Evolutionary conservation across 2,888 invertebrate genomes (phyloP).

Genomic region (Opisthograptis luteolata): DNA sequence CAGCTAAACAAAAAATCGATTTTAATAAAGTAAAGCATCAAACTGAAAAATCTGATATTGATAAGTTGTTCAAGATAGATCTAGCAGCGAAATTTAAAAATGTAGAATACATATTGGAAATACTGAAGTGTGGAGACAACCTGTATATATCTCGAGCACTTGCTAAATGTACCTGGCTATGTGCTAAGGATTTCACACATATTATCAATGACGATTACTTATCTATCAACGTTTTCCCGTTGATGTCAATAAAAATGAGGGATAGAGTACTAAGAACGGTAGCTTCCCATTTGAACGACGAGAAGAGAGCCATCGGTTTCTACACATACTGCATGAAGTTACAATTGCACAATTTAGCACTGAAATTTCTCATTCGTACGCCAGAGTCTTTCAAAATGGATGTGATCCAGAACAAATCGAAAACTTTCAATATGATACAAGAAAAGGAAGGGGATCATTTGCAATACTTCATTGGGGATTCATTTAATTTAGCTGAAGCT

Average conservation of each 20-base stretch:
- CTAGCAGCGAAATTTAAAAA: slow-evolving; percentile 60
- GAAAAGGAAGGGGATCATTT: slow-evolving; percentile 27
- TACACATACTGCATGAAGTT: slow-evolving; percentile 52
- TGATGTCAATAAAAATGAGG: slow-evolving; percentile 64
- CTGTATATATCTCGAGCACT: slow-evolving; percentile 59
- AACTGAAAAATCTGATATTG: slow-evolving; percentile 52
- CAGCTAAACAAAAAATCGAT: slow-evolving; percentile 30
- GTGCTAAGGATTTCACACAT: slow-evolving; percentile 46
- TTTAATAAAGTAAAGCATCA: slow-evolving; percentile 47
- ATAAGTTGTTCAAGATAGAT: slow-evolving; percentile 64
- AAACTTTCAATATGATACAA: slow-evolving; percentile 3
- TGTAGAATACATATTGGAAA: slow-evolving; percentile 56
- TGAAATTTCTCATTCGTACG: slow-evolving; percentile 56
- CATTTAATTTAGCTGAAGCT: slow-evolving; percentile 37
- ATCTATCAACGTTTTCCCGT: slow-evolving; percentile 57
- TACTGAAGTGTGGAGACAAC: slow-evolving; percentile 59
- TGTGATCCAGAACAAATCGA: slow-evolving; percentile 31
- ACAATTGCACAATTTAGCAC: slow-evolving; percentile 44
- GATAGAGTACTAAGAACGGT: slow-evolving; percentile 53
- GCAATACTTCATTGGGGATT: slow-evolving; percentile 47
- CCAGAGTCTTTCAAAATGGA: slow-evolving; percentile 54
- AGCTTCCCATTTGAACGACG: slow-evolving; percentile 47
- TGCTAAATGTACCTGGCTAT: slow-evolving; percentile 57
- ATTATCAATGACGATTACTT: slow-evolving; percentile 56
- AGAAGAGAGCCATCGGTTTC: slow-evolving; percentile 48